These are phyloP conservation scores for Drosophila sordidula DNA, from an alignment of 2,888 invertebrate genomes.

Conservation along the genomic window DNA sequence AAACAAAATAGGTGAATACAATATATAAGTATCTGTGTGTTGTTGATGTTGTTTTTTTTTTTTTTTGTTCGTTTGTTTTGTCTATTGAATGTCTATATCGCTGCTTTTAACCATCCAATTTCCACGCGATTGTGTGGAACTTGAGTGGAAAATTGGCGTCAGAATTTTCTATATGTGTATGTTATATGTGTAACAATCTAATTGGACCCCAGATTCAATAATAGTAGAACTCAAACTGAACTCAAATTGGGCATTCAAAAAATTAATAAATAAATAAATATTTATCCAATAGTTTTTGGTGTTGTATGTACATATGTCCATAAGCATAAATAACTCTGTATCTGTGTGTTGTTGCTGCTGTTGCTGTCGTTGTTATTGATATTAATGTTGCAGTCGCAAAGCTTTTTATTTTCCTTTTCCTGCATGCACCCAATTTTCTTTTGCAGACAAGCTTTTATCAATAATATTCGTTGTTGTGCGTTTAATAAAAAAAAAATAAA, in stretches of 20 bases:
- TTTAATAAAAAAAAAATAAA: constrained; percentile 42
- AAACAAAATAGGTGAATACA: constrained; percentile 55
- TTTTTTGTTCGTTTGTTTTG: too few relatives aligned
- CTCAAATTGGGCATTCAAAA: constrained; percentile 8
- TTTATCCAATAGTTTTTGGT: constrained; percentile 70
- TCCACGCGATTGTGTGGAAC: constrained; percentile 2
- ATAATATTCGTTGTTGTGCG: constrained; percentile 59
- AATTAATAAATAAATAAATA: constrained; percentile 16
- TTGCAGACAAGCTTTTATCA: constrained; percentile 54
- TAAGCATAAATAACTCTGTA: constrained; percentile 55
- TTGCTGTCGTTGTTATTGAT: constrained; percentile 39
- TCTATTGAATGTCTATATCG: constrained; percentile 26
- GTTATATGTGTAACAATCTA: constrained; percentile 37
- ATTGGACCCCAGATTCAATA: constrained; percentile 43
- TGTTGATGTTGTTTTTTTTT: constrained; percentile 25
- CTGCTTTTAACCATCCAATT: constrained; percentile 20
- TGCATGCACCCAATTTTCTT: constrained; percentile 50
- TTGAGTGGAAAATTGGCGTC: constrained; percentile 15
- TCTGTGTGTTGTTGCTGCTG: constrained; percentile 69
- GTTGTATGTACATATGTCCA: constrained; percentile 63
- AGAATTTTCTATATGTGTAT: constrained; percentile 44
- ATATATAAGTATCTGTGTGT: constrained; percentile 63
- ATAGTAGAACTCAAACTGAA: constrained; percentile 11
- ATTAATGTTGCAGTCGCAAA: constrained; percentile 49
- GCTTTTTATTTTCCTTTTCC: constrained; percentile 27